A percentile compares a stretch with the other conserved stretches of the same genome.
Evolutionary conservation across 1,140 invertebrate genomes (phyloP).

Genomic region (Rhagoletis pomonella): DNA sequence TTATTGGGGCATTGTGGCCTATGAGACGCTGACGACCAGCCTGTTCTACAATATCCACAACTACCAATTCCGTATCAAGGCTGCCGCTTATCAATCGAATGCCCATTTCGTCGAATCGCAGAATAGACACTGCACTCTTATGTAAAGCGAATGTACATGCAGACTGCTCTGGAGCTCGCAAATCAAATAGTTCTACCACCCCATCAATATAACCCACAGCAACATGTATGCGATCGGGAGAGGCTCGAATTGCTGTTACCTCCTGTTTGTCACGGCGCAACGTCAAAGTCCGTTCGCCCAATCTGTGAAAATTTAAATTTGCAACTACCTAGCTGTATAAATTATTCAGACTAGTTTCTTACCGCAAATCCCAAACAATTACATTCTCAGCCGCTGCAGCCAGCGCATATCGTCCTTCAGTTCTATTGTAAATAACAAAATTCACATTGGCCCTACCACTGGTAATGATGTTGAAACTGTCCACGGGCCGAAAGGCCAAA

Average conservation of each 20-base stretch:
- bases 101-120: constrained; percentile 82
- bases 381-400: constrained; percentile 94
- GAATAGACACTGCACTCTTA: constrained; percentile 86
- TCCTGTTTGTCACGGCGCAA: constrained; percentile 85
- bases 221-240: constrained; percentile 83
- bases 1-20: constrained; percentile 96
- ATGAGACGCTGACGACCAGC: constrained; percentile 89
- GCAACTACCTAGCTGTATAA: not conserved
- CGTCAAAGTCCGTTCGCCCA: constrained; percentile 89
- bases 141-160: constrained; percentile 91
- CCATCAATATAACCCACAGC: constrained; percentile 96
- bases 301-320: constrained; percentile 72
- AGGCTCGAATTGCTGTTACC: constrained; percentile 84
- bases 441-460: constrained; percentile 85
- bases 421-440: constrained; percentile 85
- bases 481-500: constrained; percentile 87
- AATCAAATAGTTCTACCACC: constrained; percentile 87
- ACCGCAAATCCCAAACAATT: constrained; percentile 92
- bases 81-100: constrained; percentile 68
- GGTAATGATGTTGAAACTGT: constrained; percentile 90
- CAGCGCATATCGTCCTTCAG: constrained; percentile 88
- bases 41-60: constrained; percentile 96
- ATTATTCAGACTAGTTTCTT: not conserved
- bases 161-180: constrained; percentile 79
- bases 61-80: constrained; percentile 91